These are phyloP conservation scores for Xenus cinereus DNA, from an alignment of 2,113 vertebrate genomes.

Conservation along the genomic window DNA sequence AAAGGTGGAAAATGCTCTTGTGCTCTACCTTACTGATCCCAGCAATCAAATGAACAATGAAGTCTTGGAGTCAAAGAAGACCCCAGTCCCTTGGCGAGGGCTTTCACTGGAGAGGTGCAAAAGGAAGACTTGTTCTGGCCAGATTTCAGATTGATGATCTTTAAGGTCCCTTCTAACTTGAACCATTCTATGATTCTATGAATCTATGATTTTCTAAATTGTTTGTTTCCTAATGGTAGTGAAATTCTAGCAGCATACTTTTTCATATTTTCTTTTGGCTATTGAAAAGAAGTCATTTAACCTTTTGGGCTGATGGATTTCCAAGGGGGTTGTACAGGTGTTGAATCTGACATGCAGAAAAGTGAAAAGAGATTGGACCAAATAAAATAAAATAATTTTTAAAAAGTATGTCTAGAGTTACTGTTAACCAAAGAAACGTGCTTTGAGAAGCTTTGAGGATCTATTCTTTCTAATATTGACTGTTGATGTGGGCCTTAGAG, in stretches of 20 bases:
- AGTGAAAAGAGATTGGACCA: not conserved
- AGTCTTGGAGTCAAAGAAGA: not conserved
- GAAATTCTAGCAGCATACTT: not conserved
- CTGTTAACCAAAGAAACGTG: not conserved
- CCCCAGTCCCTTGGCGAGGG: not conserved
- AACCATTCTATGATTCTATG: too few species aligned
- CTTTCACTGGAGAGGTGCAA: not conserved
- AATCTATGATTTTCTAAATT: not conserved
- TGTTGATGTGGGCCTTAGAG: not conserved
- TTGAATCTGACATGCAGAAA: not conserved
- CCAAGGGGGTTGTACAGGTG: not conserved
- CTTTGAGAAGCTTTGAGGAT: not conserved
- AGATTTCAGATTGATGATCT: not conserved
- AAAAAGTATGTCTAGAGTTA: not conserved
- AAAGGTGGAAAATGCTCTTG: not conserved
- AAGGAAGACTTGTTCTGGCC: not conserved
- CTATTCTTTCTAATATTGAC: not conserved
- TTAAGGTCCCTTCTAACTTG: too few species aligned
- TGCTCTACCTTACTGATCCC: not conserved
- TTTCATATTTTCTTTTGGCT: not conserved
- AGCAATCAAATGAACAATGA: accelerated
- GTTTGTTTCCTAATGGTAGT: not conserved
- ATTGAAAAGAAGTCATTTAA: not conserved
- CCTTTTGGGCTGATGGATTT: not conserved
- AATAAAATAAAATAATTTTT: not conserved